Evolutionary conservation across 2,888 invertebrate species (phyloP).

Genomic region (Patella ulyssiponensis): DNA sequence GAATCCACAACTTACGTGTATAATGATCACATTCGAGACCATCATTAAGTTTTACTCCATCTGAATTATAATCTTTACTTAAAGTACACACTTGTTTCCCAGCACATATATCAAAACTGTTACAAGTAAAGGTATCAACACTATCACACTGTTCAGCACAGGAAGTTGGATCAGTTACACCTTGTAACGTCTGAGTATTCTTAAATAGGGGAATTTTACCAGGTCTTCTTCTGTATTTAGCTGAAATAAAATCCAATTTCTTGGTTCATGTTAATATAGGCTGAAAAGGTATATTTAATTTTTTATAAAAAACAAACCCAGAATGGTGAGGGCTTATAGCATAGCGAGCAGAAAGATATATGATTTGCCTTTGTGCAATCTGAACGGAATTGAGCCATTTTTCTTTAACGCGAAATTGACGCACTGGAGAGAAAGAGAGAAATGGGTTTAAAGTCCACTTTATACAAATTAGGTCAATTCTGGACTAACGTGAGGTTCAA

Average conservation of each 20-base stretch:
- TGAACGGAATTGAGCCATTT: no score
- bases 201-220: slow-evolving; percentile 39
- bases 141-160: slow-evolving; percentile 46
- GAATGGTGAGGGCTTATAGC: no score
- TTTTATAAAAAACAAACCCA: no score
- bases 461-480: no score
- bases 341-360: no score
- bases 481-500: no score
- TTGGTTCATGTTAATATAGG: no score
- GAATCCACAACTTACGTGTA: slow-evolving; percentile 43
- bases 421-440: no score
- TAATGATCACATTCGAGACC: slow-evolving; percentile 50
- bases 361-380: no score
- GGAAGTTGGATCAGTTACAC: slow-evolving; percentile 35
- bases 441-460: no score
- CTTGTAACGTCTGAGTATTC: slow-evolving; percentile 38
- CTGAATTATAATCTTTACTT: slow-evolving; percentile 44
- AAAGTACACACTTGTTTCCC: slow-evolving; percentile 45
- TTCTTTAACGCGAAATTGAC: no score
- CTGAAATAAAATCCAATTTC: slow-evolving; percentile 21
- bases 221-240: slow-evolving; percentile 35
- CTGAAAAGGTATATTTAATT: no score
- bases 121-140: slow-evolving; percentile 45
- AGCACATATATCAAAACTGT: slow-evolving; percentile 56
- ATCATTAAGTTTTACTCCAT: slow-evolving; percentile 34